Conservation (phyloP, 2,797 vertebrate genomes). For the Lemur catta region DNA sequence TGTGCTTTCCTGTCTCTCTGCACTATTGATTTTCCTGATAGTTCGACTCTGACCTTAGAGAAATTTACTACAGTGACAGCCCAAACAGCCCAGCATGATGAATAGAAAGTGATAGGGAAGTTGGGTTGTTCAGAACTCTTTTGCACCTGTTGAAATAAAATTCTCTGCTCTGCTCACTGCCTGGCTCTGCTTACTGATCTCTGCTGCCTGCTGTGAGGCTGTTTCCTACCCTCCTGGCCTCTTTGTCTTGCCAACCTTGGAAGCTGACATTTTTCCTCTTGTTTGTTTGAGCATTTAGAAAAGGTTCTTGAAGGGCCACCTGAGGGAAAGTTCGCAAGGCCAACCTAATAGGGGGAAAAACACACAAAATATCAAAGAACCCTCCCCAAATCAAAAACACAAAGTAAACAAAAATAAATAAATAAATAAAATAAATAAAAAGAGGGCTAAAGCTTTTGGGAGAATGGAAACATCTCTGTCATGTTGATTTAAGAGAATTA, state of each 20-base stretch:
- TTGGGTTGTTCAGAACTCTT: neutral
- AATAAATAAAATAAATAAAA: neutral
- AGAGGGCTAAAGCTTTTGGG: neutral
- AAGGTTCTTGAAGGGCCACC: constrained; percentile 50
- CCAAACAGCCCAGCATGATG: neutral
- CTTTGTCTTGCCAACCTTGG: constrained; percentile 50
- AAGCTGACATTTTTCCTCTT: constrained; percentile 37
- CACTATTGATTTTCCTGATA: neutral
- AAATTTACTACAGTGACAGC: neutral
- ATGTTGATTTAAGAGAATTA: constrained; percentile 48
- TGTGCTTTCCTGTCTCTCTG: neutral
- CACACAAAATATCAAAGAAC: neutral
- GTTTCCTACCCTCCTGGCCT: neutral
- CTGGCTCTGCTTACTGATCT: neutral
- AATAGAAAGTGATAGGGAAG: neutral
- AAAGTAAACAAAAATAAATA: neutral
- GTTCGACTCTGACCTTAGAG: neutral
- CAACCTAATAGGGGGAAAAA: neutral
- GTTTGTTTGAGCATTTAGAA: constrained; percentile 55
- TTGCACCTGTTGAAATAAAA: neutral
- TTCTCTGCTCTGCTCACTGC: neutral
- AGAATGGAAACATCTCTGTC: neutral
- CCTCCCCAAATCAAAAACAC: neutral
- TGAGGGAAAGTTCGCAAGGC: neutral
- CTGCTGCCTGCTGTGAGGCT: neutral